Percentiles rank a stretch among this genome's conserved stretches.
Evolutionary conservation across 35 echinoderm and acorn worm species (phyloP).

Genomic region (Chiridota heheva): DNA sequence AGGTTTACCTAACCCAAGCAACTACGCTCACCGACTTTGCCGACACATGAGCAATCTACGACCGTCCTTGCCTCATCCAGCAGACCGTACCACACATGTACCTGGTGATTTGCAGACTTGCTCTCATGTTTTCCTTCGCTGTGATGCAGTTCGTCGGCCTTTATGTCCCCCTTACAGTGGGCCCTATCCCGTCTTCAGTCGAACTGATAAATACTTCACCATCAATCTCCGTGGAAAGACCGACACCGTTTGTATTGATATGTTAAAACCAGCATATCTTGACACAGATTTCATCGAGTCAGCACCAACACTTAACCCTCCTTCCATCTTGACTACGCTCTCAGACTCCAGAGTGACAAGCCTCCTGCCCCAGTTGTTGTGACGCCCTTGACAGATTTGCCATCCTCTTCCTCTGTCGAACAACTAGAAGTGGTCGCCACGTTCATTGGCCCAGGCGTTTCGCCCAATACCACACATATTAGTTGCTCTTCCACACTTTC

Average conservation of each 20-base stretch:
- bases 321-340: too few species aligned
- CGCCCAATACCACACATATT: too few species aligned
- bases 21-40: slow-evolving; percentile 33
- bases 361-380: too few species aligned
- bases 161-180: slow-evolving; percentile 47
- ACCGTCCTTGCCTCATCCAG: not conserved
- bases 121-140: slow-evolving; percentile 52
- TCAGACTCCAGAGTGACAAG: too few species aligned
- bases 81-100: not conserved
- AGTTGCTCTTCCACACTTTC: too few species aligned
- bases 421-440: not conserved
- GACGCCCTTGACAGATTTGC: too few species aligned
- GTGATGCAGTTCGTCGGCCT: slow-evolving; percentile 23
- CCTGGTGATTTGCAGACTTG: slow-evolving; percentile 24
- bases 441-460: not conserved
- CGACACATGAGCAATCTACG: slow-evolving; percentile 25
- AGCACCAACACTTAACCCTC: too few species aligned
- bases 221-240: not conserved
- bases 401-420: too few species aligned
- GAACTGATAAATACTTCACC: slow-evolving; percentile 33
- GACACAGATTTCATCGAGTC: too few species aligned
- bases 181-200: slow-evolving; percentile 23
- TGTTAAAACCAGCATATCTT: slow-evolving; percentile 2
- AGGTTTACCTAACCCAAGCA: slow-evolving; percentile 11
- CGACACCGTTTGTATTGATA: slow-evolving; percentile 49